A percentile compares a stretch with the other conserved stretches of the same genome.
These are phyloP conservation scores for Chanos chanos DNA, from an alignment of 2,797 vertebrate genomes.

Conservation along the genomic window DNA sequence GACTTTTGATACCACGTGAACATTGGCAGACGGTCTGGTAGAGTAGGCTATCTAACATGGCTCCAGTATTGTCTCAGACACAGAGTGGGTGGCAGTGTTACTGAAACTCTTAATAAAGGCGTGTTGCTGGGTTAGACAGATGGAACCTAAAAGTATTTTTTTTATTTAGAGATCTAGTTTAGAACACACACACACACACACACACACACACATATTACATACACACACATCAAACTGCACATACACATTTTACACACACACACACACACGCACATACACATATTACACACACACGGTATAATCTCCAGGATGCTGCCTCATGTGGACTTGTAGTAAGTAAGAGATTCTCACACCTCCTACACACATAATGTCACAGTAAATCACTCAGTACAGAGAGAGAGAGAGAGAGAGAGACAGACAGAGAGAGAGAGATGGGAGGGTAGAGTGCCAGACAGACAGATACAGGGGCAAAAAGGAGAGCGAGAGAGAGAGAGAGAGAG, in stretches of 20 bases:
- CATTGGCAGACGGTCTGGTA: background rate
- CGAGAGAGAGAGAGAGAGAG: slow-evolving; percentile 9
- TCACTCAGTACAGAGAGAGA: background rate
- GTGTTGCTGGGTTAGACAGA: slow-evolving; percentile 33
- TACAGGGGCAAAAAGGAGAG: slow-evolving; percentile 6
- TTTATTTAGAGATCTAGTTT: slow-evolving; percentile 1
- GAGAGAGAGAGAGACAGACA: slow-evolving; percentile 11
- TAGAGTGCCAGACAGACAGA: slow-evolving; percentile 29
- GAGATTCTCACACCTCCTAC: slow-evolving; percentile 32
- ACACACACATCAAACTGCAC: slow-evolving; percentile 4
- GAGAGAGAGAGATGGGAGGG: slow-evolving; percentile 6
- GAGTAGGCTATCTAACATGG: background rate
- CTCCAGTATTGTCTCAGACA: slow-evolving; percentile 1
- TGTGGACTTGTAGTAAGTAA: background rate
- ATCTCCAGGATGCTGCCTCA: slow-evolving; percentile 14
- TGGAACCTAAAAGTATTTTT: slow-evolving; percentile 29
- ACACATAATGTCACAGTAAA: slow-evolving; percentile 9
- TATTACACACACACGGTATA: too few relatives aligned
- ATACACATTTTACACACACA: background rate
- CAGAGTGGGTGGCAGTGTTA: slow-evolving; percentile 1
- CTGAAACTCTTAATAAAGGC: slow-evolving; percentile 18
- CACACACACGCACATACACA: background rate
- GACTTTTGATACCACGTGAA: background rate
- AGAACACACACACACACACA: slow-evolving; percentile 7
- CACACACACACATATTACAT: background rate